phyloP scores from a whole-genome alignment of 2,113 vertebrate genomes.

The Buteo buteo region DNA sequence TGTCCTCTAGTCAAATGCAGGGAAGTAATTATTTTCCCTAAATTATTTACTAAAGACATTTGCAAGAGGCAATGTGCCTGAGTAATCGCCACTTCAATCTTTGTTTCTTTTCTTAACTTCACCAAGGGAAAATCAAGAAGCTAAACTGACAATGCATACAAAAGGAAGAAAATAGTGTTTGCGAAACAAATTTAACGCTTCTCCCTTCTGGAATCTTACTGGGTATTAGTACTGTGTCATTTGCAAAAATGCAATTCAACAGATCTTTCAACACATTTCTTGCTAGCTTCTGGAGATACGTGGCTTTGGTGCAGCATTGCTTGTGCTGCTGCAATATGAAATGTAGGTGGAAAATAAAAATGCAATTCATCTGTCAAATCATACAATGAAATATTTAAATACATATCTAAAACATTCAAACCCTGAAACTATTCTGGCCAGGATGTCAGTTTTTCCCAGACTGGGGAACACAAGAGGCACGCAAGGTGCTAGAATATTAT shows the following conservation, averaged over 20 bases:
- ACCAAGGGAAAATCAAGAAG: not conserved
- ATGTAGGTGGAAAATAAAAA: not conserved
- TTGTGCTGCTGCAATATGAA: not conserved
- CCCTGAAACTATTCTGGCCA: not conserved
- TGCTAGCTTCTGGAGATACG: not conserved
- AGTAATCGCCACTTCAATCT: not conserved
- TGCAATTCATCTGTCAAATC: not conserved
- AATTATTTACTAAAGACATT: conserved; percentile 30
- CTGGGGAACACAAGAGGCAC: not conserved
- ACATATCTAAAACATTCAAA: not conserved
- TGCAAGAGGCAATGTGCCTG: not conserved
- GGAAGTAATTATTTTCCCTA: not conserved
- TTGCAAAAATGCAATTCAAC: not conserved
- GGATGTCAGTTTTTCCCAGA: not conserved
- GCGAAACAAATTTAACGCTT: not conserved
- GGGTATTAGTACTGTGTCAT: not conserved
- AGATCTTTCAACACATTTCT: not conserved
- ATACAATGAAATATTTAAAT: not conserved
- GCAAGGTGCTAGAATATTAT: not conserved
- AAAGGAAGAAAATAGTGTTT: not conserved
- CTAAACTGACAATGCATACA: not conserved
- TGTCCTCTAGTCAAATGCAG: not conserved
- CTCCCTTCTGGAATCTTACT: not conserved
- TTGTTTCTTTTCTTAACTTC: not conserved
- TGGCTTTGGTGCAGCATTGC: not conserved